Conservation (phyloP, 2,113 vertebrate species). For the Polypterus bichir region DNA sequence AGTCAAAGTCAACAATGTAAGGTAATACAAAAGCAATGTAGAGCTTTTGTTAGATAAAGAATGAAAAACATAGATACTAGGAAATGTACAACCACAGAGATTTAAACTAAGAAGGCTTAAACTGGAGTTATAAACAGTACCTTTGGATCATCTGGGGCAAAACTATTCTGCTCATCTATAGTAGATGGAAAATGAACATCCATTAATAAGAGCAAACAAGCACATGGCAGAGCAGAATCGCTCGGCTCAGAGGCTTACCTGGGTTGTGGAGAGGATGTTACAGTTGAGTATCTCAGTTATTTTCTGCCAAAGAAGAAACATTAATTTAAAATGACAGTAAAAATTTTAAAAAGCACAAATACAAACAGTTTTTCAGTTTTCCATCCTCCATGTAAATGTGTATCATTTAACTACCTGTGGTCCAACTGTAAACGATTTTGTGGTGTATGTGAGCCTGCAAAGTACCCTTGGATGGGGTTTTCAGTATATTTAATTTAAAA, state of each 20-base stretch:
- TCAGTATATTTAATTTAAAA: no score
- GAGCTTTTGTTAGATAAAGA: background rate
- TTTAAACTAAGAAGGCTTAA: background rate
- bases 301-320: slow-evolving; percentile 27
- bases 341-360: no score
- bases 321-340: no score
- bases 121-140: slow-evolving; percentile 24
- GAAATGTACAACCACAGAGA: background rate
- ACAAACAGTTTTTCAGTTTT: no score
- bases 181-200: slow-evolving; percentile 5
- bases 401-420: no score
- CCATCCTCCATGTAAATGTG: no score
- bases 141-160: slow-evolving; percentile 50
- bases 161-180: slow-evolving; percentile 46
- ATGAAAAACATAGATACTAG: background rate
- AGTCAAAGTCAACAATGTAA: background rate
- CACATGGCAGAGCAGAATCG: background rate
- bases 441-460: no score
- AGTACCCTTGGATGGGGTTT: no score
- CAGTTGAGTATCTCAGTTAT: slow-evolving; percentile 51
- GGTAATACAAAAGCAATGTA: background rate
- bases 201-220: background rate
- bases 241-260: slow-evolving; percentile 28
- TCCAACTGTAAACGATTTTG: no score
- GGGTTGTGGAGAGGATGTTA: slow-evolving; percentile 48